Evolutionary conservation across 37 sponge, comb jelly and placozoan genomes (phyloP).

Genomic region (Geodia barretti): DNA sequence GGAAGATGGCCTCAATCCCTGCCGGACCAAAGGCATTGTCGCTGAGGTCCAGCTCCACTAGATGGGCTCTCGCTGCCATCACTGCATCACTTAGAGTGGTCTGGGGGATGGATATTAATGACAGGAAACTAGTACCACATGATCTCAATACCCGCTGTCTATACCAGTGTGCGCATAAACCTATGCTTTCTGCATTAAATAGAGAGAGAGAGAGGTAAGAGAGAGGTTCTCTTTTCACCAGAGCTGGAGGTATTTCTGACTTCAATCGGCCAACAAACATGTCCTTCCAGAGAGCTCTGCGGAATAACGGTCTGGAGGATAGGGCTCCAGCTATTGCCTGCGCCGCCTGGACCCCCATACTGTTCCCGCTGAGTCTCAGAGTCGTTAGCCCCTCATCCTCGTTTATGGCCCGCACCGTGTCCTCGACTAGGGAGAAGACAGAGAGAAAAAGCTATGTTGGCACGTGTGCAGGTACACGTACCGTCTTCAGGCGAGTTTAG

Average conservation of each 20-base stretch:
- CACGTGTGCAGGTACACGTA: not conserved
- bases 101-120: constrained; percentile 18
- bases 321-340: constrained; percentile 85
- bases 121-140: not conserved
- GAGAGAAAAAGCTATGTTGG: not conserved
- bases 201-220: not conserved
- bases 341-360: constrained; percentile 90
- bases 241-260: constrained; percentile 87
- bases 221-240: constrained; percentile 59
- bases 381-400: constrained; percentile 63
- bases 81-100: constrained; percentile 81
- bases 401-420: constrained; percentile 74
- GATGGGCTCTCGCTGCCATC: constrained; percentile 72
- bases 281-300: constrained; percentile 91
- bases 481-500: constrained; percentile 78
- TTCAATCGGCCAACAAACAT: constrained; percentile 96
- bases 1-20: constrained; percentile 80
- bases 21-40: constrained; percentile 99
- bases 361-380: constrained; percentile 90
- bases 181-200: no score
- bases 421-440: constrained; percentile 62
- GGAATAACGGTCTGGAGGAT: constrained; percentile 48
- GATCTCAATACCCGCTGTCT: not conserved
- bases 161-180: not conserved
- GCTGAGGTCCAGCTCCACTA: constrained; percentile 92